Base-by-base conservation (phyloP, 2,113 vertebrate genomes). In the Accipiter virgatus region DNA sequence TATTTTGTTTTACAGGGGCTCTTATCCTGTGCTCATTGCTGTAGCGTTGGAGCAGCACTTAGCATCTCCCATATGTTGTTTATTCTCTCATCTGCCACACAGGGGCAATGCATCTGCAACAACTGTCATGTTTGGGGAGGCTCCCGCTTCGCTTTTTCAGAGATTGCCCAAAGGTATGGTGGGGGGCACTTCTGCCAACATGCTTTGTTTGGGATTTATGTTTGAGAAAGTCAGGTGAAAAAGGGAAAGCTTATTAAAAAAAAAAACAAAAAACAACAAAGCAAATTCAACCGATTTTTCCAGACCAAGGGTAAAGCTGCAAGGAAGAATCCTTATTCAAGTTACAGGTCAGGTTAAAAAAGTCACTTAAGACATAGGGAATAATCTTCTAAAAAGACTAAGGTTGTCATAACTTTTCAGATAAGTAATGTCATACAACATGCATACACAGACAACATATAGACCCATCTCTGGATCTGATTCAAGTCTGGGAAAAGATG, bases 71-170 rank as follows among this genome's bases (percentile, higher is more conserved):
- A 8, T 20, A 14, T 45, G 87, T 72, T 91, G 96, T 79, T 91
- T 79, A 68, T 96, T 95, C 93, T 96, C 93, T 93, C 65, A 50
- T 93, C 95, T 95, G 88, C 96, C 95, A 96, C 96, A 97, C 77
- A 97, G 93, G 85, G 95, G 96, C 93, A 94, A 96, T 97, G 87
- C 94, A 79, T 94, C 96, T 95, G 95, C 96, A 97, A 93, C 90
- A 75, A 86, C 92, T 94, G 62, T 72, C 92, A 6, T 16, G 61
- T n/a, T 10, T 34, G n/a, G 55, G 78, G 55, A 67, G 20, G 59
- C 59, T 94, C 47, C n/a, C 21, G 29, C 68, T 81, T 50, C 1
- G 3, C n/a, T 56, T 55, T 47, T 77, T 42, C 45, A 36, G 32
- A 53, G 4, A 15, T 26, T 65, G 26, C 20, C 22, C 26, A 67